These are phyloP conservation scores for Theonella swinhoei DNA, from an alignment of 37 sponge, comb jelly and placozoan genomes.

Conservation along the genomic window DNA sequence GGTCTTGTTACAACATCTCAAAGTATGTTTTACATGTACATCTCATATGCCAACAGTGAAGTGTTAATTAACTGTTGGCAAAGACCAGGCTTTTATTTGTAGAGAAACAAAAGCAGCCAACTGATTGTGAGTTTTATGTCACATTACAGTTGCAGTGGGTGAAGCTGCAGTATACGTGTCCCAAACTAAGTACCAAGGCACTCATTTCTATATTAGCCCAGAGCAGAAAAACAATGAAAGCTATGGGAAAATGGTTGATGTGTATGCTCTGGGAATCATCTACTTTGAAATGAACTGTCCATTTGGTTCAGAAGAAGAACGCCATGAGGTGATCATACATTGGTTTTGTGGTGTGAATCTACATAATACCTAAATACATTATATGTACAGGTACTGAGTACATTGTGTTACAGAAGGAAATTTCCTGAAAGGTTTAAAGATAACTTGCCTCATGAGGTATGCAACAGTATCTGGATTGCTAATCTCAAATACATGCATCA, in stretches of 20 bases:
- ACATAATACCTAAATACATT: neutral
- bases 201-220: constrained; percentile 72
- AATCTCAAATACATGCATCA: no score
- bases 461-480: neutral
- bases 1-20: constrained; percentile 57
- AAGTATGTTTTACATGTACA: neutral
- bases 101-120: neutral
- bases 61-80: neutral
- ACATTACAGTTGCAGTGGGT: neutral
- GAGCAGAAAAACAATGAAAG: constrained; percentile 47
- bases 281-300: constrained; percentile 74
- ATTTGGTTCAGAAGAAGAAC: constrained; percentile 9
- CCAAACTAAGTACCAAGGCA: constrained; percentile 42
- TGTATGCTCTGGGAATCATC: constrained; percentile 76
- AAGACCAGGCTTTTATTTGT: neutral
- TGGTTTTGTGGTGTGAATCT: no score
- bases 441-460: neutral
- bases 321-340: neutral
- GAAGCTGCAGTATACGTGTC: neutral
- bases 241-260: constrained; percentile 59
- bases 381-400: neutral
- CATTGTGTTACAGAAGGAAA: neutral
- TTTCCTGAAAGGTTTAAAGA: neutral
- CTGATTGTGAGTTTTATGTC: neutral
- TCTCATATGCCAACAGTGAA: no score